These are phyloP conservation scores for Enteromius mattozi DNA, from an alignment of 2,797 vertebrate species.

Conservation along the genomic window DNA sequence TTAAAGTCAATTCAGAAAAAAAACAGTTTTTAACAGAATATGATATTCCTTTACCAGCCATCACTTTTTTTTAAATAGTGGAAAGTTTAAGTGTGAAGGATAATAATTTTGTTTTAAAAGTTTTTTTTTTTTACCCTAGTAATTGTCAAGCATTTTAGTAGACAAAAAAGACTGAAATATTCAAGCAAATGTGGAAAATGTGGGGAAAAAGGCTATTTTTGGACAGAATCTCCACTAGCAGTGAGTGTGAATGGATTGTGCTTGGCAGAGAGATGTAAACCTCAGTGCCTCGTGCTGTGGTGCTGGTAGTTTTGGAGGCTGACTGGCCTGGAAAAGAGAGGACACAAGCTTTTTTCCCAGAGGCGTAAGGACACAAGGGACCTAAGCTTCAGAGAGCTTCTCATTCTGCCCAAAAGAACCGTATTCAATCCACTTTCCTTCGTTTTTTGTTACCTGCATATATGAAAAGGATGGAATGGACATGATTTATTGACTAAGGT, in stretches of 20 bases:
- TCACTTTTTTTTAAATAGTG: background rate
- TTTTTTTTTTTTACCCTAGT: background rate
- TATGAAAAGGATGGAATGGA: background rate
- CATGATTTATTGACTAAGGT: slow-evolving; percentile 24
- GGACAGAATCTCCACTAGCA: background rate
- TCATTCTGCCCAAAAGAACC: slow-evolving; percentile 22
- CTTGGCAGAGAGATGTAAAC: slow-evolving; percentile 23
- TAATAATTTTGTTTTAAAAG: background rate
- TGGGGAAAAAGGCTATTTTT: slow-evolving; percentile 12
- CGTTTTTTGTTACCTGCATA: background rate
- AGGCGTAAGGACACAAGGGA: background rate
- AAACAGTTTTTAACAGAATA: slow-evolving; percentile 1
- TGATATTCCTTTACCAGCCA: background rate
- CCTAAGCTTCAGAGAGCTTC: slow-evolving; percentile 14
- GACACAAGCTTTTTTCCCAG: background rate
- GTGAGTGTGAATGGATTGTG: slow-evolving; percentile 8
- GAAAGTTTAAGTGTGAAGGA: background rate
- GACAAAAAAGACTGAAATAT: background rate
- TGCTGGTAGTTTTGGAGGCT: slow-evolving; percentile 5
- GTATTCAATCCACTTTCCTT: background rate
- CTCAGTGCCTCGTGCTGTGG: slow-evolving; percentile 26
- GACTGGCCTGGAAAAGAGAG: background rate
- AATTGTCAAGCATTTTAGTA: slow-evolving; percentile 6
- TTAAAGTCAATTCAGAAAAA: background rate
- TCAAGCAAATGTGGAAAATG: background rate